Evolutionary conservation across 2,797 vertebrate species (phyloP).

Genomic region (Holocentrus rufus): DNA sequence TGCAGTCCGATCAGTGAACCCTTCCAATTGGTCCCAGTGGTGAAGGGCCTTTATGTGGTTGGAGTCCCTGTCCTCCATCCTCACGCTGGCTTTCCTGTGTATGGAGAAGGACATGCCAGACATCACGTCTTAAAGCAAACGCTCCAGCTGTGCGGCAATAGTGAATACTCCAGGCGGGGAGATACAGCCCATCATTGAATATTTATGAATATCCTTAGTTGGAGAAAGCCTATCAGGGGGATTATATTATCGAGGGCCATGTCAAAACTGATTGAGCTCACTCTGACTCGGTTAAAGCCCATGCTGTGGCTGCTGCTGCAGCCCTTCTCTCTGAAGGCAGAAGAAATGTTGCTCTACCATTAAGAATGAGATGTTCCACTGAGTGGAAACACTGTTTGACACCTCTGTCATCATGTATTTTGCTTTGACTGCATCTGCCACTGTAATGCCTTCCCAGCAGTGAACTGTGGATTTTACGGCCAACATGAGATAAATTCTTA

Average conservation of each 20-base stretch:
- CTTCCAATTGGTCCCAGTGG: conserved; percentile 8
- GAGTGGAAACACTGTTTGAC: background rate
- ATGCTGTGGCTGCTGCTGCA: background rate
- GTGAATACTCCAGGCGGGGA: conserved; percentile 33
- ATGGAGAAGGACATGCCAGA: conserved; percentile 8
- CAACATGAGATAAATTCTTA: conserved; percentile 3
- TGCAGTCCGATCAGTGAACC: background rate
- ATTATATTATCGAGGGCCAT: conserved; percentile 40
- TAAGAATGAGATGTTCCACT: conserved; percentile 2
- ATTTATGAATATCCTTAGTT: conserved; percentile 42
- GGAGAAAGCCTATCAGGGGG: conserved; percentile 21
- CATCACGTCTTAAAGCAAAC: background rate
- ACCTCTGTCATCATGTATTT: background rate
- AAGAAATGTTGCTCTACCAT: background rate
- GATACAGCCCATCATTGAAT: conserved; percentile 48
- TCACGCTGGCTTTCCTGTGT: background rate
- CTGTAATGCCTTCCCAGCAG: background rate
- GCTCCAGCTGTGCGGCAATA: background rate
- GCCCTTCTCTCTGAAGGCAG: background rate
- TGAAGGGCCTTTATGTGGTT: background rate
- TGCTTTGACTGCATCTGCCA: conserved; percentile 8
- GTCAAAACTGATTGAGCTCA: conserved; percentile 43
- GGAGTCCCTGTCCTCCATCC: background rate
- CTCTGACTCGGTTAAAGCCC: conserved; percentile 31
- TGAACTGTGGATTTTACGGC: background rate